These are phyloP conservation scores for Dromiciops gliroides DNA, from an alignment of 2,113 vertebrate species.

Conservation along the genomic window DNA sequence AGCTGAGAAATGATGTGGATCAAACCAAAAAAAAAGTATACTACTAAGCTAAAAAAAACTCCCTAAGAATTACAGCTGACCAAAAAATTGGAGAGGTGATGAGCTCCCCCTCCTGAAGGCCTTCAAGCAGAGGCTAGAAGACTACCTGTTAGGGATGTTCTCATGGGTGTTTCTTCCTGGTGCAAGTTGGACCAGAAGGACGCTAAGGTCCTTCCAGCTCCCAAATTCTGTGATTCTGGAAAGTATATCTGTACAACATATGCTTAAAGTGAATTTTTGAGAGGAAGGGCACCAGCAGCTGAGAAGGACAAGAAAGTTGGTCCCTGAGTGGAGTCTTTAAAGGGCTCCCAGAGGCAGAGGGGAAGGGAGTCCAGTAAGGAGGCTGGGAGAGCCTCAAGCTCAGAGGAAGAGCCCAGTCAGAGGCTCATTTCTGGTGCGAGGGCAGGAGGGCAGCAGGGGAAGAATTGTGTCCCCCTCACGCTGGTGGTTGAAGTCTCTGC, in stretches of 20 bases:
- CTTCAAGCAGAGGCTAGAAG: not conserved
- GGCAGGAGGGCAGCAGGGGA: not conserved
- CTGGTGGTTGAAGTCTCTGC: not conserved
- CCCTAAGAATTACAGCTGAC: not conserved
- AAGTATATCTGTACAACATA: not conserved
- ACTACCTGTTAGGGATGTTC: not conserved
- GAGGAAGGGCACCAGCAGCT: too few relatives aligned
- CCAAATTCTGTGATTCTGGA: not conserved
- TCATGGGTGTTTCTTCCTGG: not conserved
- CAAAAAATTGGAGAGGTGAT: not conserved
- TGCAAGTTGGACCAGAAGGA: not conserved
- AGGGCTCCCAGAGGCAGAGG: not conserved
- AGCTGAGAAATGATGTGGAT: not conserved
- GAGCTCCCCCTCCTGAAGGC: not conserved
- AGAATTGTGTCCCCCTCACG: not conserved
- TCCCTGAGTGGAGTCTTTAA: not conserved
- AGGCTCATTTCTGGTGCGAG: slow-evolving; percentile 3
- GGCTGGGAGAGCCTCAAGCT: not conserved
- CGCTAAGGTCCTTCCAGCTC: not conserved
- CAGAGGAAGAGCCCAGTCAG: not conserved
- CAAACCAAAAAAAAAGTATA: too few relatives aligned
- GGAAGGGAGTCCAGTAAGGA: not conserved
- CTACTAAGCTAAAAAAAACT: not conserved
- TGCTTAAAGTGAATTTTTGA: not conserved
- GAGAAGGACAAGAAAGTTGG: too few relatives aligned